These are phyloP conservation scores for Nipponia nippon DNA, from an alignment of 2,113 vertebrate genomes.

Conservation along the genomic window DNA sequence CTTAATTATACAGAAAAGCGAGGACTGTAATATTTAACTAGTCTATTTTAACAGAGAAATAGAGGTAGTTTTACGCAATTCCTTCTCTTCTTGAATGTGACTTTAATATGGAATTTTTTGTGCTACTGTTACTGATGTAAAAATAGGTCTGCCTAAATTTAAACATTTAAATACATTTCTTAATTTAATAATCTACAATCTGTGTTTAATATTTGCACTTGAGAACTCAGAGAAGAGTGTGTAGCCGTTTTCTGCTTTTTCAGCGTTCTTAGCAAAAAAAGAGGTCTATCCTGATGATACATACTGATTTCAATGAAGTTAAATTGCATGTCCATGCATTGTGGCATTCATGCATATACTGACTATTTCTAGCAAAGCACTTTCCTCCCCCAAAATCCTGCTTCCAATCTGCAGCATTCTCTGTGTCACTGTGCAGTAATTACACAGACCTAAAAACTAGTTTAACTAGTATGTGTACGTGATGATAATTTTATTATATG, in stretches of 20 bases:
- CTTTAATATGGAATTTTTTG: not conserved
- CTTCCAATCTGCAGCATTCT: not conserved
- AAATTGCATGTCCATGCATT: not conserved
- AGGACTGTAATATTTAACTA: constrained; percentile 56
- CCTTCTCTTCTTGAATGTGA: not conserved
- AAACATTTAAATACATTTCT: not conserved
- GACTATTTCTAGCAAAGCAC: not conserved
- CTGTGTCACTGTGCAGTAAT: not conserved
- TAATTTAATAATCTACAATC: not conserved
- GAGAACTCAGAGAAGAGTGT: not conserved
- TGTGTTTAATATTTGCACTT: not conserved
- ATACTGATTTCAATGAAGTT: not conserved
- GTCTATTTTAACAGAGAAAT: not conserved
- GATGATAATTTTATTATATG: not conserved
- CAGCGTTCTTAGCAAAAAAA: not conserved
- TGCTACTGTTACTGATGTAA: not conserved
- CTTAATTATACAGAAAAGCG: constrained; percentile 71
- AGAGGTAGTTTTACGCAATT: not conserved
- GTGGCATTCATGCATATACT: not conserved
- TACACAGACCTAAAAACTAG: not conserved
- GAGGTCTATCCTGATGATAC: not conserved
- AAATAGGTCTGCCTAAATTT: not conserved
- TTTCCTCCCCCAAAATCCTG: not conserved
- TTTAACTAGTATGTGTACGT: not conserved
- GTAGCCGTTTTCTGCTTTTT: not conserved